Base-by-base conservation (phyloP, 2,888 invertebrate genomes). In the Subacronicta megacephala region DNA sequence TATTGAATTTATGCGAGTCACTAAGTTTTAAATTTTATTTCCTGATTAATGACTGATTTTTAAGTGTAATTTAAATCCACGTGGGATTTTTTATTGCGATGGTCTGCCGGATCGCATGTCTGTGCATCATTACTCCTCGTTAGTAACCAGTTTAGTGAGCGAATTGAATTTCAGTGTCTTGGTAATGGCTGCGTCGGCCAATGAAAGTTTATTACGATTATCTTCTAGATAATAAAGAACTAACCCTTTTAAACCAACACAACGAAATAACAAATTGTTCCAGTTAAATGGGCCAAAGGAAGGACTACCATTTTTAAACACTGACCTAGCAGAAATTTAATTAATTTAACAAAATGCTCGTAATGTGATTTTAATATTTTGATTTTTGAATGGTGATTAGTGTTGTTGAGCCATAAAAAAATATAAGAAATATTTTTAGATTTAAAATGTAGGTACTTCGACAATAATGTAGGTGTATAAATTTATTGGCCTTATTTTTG, bases 161-260 rank as follows among this genome's bases (percentile, higher is more conserved):
- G 84, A 85, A 90, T 89, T 88, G 83, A 89, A 87, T 85, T 85
- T 87, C 81, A 84, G 76, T 78, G 78, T 80, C 77, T 76, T 44
- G 63, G 71, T 75, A 75, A 76, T 76, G 66, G 68, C 55, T 64
- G 75, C 64, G 74, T 77, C 68, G 75, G 68, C 73, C 78, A 80
- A 78, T 81, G 73, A 77, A 79, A 73, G 76, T 77, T 76, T 82
- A 77, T 78, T 81, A 77, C 76, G 77, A 82, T 83, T 79, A 83
- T 79, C 77, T 72, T 51, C 45, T 65, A 67, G 75, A 78, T 81
- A 80, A 81, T 80, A 66, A 58, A 63, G 63, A 62, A 56, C 68
- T 59, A 78, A 75, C 77, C 78, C 79, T 81, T 81, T 81, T 79
- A 74, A 69, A 77, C 64, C 64, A 74, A 69, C 70, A 74, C 69